Evolutionary conservation across 2,797 vertebrate species (phyloP).

Genomic region (Typhlichthys eigenmanni): DNA sequence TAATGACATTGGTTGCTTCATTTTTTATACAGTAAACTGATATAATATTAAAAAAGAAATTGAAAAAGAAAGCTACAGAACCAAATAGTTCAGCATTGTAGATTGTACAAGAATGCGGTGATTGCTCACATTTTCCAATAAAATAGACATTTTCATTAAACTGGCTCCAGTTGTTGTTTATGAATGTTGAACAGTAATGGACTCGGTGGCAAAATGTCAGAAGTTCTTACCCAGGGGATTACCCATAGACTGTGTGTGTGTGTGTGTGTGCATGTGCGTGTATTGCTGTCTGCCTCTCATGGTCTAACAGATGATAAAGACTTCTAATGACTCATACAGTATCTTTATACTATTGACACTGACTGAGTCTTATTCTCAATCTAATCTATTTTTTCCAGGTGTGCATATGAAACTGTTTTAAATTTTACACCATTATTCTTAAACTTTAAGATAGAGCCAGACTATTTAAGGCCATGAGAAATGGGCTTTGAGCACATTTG

Average conservation of each 20-base stretch:
- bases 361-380: neutral
- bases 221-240: neutral
- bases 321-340: too few relatives aligned
- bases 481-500: constrained; percentile 71
- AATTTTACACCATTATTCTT: constrained; percentile 39
- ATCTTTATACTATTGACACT: too few relatives aligned
- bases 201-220: constrained; percentile 4
- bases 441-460: constrained; percentile 49
- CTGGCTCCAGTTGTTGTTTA: constrained; percentile 33
- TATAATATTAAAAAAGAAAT: neutral
- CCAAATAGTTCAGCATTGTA: neutral
- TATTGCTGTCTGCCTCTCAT: neutral
- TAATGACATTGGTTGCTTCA: too few relatives aligned
- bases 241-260: neutral
- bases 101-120: constrained; percentile 13
- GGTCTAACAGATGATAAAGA: too few relatives aligned
- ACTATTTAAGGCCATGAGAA: constrained; percentile 64
- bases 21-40: too few relatives aligned
- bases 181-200: constrained; percentile 25
- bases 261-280: neutral
- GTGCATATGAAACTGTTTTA: neutral
- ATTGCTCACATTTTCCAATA: constrained; percentile 23
- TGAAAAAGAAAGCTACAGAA: neutral
- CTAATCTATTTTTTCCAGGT: neutral
- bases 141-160: constrained; percentile 46